These are phyloP conservation scores for Pipistrellus kuhlii DNA, from an alignment of 2,797 vertebrate species.

Conservation along the genomic window DNA sequence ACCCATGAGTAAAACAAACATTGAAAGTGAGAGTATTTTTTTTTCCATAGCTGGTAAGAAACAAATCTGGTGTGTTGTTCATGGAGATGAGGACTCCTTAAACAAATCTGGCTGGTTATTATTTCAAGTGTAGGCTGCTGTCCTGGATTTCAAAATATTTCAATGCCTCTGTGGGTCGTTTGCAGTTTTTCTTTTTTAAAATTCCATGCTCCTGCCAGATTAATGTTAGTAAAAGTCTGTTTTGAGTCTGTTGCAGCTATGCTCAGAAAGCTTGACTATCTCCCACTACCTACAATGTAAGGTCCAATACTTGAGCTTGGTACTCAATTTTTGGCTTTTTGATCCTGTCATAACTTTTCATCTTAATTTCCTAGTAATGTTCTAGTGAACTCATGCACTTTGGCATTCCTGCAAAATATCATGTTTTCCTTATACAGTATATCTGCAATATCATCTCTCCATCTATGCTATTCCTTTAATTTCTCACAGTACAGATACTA, in stretches of 20 bases:
- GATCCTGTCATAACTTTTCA: background rate
- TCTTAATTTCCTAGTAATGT: background rate
- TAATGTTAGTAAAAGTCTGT: constrained; percentile 25
- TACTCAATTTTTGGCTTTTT: background rate
- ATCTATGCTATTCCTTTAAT: background rate
- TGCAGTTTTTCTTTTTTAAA: constrained; percentile 38
- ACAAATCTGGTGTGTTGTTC: constrained; percentile 68
- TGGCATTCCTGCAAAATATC: background rate
- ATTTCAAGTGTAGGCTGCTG: constrained; percentile 39
- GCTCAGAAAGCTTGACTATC: background rate
- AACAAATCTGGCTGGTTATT: constrained; percentile 73
- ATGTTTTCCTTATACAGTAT: background rate
- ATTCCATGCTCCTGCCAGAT: constrained; percentile 41
- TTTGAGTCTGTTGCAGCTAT: background rate
- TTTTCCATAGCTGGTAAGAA: constrained; percentile 63
- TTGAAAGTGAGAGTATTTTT: background rate
- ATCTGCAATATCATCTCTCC: background rate
- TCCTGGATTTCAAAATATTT: constrained; percentile 74
- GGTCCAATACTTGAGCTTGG: background rate
- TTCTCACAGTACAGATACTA: background rate
- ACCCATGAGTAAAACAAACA: constrained; percentile 63
- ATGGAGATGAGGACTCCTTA: constrained; percentile 34
- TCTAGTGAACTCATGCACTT: background rate
- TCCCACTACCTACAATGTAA: background rate
- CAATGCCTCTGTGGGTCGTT: background rate